Conservation (phyloP, 2,888 invertebrate species). For the Chironomus riparius region DNA sequence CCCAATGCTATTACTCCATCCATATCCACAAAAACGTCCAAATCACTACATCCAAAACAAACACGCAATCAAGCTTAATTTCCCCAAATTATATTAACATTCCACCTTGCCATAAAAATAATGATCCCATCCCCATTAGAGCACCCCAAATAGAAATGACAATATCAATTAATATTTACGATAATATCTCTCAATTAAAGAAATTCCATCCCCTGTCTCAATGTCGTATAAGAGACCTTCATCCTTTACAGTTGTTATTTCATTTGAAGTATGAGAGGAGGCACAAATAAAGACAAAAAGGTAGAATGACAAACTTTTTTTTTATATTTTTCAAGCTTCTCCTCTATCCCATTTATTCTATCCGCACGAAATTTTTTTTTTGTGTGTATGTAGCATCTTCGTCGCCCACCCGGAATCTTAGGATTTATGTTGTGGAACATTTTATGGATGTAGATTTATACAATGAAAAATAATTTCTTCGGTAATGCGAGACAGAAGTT, state of each 20-base stretch:
- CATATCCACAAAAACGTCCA: too few species aligned
- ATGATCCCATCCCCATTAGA: too few species aligned
- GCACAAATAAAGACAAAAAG: neutral
- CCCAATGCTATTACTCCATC: too few species aligned
- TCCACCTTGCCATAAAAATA: too few species aligned
- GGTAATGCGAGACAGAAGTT: neutral
- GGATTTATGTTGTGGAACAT: constrained; percentile 25
- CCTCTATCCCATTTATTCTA: neutral
- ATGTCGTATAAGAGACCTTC: neutral
- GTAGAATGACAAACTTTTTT: constrained; percentile 3
- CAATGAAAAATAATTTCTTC: constrained; percentile 8
- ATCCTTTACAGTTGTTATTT: neutral
- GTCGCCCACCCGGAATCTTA: neutral
- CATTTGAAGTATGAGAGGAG: neutral
- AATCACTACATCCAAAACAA: too few species aligned
- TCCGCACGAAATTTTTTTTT: neutral
- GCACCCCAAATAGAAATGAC: too few species aligned
- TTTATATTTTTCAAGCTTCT: neutral
- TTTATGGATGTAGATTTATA: constrained; percentile 24
- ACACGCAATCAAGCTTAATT: too few species aligned
- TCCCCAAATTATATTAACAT: too few species aligned
- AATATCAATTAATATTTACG: too few species aligned
- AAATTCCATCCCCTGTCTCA: neutral
- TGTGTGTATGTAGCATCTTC: neutral
- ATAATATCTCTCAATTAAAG: neutral